A percentile compares a stretch with the other conserved stretches of the same genome.
Evolutionary conservation across 2,888 invertebrate genomes (phyloP).

Genomic region (Temnothorax unifasciatus): DNA sequence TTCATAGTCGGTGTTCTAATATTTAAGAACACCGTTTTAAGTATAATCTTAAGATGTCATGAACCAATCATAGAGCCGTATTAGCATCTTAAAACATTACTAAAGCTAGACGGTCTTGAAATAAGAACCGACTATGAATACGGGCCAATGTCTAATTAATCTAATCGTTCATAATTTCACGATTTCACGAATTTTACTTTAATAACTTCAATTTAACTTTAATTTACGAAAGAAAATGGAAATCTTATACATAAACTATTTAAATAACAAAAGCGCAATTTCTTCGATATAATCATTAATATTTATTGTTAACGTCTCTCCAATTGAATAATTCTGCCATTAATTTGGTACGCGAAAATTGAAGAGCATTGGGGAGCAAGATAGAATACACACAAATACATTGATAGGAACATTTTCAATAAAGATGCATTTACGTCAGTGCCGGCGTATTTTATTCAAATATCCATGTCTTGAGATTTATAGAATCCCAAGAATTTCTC

Average conservation of each 20-base stretch:
- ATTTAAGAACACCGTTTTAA: too few relatives aligned
- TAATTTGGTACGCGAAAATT: background rate
- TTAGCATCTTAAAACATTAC: too few relatives aligned
- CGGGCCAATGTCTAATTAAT: too few relatives aligned
- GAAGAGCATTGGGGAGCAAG: background rate
- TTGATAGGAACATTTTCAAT: background rate
- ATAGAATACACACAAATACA: background rate
- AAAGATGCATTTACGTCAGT: slow-evolving; percentile 15
- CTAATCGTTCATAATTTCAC: background rate
- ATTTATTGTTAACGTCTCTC: background rate
- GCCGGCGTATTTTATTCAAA: background rate
- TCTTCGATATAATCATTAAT: background rate
- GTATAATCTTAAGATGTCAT: too few relatives aligned
- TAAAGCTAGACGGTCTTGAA: too few relatives aligned
- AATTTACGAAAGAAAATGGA: background rate
- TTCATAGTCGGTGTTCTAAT: too few relatives aligned
- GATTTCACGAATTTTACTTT: background rate
- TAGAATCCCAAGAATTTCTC: slow-evolving; percentile 13
- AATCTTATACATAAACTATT: background rate
- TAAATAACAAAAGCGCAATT: background rate
- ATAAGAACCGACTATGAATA: too few relatives aligned
- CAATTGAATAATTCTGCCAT: background rate
- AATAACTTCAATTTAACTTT: background rate
- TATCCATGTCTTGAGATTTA: slow-evolving; percentile 11
- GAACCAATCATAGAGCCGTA: too few relatives aligned